Evolutionary conservation across 2,888 invertebrate genomes (phyloP).

Genomic region (Drosophila fungiperda): DNA sequence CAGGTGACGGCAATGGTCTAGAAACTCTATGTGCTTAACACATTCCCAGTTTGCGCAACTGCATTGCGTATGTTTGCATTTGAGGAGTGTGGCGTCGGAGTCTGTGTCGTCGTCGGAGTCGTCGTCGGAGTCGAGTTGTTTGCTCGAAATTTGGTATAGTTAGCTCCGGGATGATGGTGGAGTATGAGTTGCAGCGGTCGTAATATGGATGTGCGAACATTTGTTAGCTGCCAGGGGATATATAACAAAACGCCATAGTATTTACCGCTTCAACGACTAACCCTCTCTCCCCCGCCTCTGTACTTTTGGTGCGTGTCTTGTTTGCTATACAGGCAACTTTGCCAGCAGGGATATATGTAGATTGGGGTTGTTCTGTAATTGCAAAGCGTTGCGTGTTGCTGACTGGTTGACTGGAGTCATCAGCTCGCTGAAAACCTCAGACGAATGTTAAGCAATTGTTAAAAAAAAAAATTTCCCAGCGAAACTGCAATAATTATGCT

Average conservation of each 20-base stretch:
- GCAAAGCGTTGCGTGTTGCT: constrained; percentile 58
- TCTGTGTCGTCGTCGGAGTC: constrained; percentile 14
- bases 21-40: constrained; percentile 65
- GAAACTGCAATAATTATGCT: constrained; percentile 41
- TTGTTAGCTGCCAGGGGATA: constrained; percentile 76
- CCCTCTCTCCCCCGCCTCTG: background rate
- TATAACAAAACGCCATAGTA: constrained; percentile 65
- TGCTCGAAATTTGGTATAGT: constrained; percentile 28
- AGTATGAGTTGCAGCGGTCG: constrained; percentile 43
- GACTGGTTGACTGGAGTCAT: background rate
- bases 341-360: constrained; percentile 27
- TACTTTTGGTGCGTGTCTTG: constrained; percentile 30
- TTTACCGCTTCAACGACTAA: constrained; percentile 53
- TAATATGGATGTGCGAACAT: constrained; percentile 72
- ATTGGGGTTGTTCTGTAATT: constrained; percentile 56
- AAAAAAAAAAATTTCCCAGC: constrained; percentile 56
- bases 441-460: constrained; percentile 63
- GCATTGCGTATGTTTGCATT: constrained; percentile 77
- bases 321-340: constrained; percentile 51
- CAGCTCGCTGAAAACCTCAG: constrained; percentile 17
- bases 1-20: constrained; percentile 70
- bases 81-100: constrained; percentile 30
- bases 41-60: constrained; percentile 60
- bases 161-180: background rate
- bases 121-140: constrained; percentile 20